Evolutionary conservation across 2,888 invertebrate genomes (phyloP), one percentile per base, ranked within the genome.

Genomic region (Oeneis ivallda): DNA sequence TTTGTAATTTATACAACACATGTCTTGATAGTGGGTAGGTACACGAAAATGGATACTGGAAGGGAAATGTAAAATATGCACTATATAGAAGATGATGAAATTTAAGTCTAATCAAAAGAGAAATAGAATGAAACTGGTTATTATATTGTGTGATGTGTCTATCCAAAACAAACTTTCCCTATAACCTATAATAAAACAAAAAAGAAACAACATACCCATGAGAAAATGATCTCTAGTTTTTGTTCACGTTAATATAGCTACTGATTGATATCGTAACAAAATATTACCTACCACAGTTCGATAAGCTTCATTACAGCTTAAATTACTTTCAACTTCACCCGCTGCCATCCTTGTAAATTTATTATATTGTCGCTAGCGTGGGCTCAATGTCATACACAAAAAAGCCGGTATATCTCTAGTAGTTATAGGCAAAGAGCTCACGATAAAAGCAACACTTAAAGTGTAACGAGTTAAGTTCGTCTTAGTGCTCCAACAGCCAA

Each of bases 341-440:
- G 72, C 72, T 72, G 71, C 71, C 70, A 72, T 71, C 70, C 70
- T 75, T 71, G 78, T 78, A 78, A 79, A 76, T 76, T 79, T 78
- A 79, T 78, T 80, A 80, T 80, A 78, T 80, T 75, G 70, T 78
- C 69, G 67, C 67, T 71, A 64, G 76, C 76, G 83, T 86, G 78
- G 85, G 84, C 79, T 81, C 76, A 69, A 76, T 76, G 79, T 84
- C 80, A 80, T 79, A 81, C 74, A 68, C 71, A 63, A 80, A 62
- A 75, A 80, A 78, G 77, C 81, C 80, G 79, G 81, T 83, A 81
- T 77, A 75, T 74, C 72, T 53, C 26, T 53, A 7, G 26, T 53
- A 19, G 19, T 17, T 39, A 17, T 54, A 62, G 53, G n/a, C 54
- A 13, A 41, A 54, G 62, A 62, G 62, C 43, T 26, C 34, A 34